Conservation (phyloP, 1,140 invertebrate species). For the Brachionus manjavacas region DNA sequence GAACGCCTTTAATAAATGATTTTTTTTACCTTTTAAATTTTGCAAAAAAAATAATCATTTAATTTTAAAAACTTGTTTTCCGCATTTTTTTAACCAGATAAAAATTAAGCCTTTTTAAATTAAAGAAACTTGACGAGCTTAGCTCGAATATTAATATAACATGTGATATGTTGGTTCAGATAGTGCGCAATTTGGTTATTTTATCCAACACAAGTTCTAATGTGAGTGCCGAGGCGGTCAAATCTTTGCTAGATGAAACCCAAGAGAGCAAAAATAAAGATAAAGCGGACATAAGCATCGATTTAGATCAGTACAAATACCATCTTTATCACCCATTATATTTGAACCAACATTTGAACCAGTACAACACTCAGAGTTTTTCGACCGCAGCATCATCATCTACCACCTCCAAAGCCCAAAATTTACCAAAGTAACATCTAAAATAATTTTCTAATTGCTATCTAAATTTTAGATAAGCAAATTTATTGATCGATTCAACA, state of each 20-base stretch:
- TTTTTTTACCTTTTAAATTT: background rate
- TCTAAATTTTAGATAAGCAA: conserved; percentile 18
- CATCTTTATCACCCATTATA: conserved; percentile 27
- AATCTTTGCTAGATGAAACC: background rate
- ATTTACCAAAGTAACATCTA: background rate
- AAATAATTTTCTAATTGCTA: background rate
- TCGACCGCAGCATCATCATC: background rate
- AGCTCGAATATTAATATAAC: conserved; percentile 25
- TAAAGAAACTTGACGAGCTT: conserved; percentile 18
- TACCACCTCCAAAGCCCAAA: background rate
- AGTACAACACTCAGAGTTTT: background rate
- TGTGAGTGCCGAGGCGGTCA: background rate
- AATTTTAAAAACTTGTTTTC: background rate
- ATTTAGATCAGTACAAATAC: conserved; percentile 17
- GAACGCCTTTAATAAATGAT: background rate
- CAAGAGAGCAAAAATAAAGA: background rate
- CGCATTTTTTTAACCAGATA: too few relatives aligned
- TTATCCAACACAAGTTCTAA: conserved; percentile 8
- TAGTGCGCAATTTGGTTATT: conserved; percentile 11
- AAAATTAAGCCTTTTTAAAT: background rate
- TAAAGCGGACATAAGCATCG: background rate
- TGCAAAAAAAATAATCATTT: too few relatives aligned
- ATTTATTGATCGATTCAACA: background rate
- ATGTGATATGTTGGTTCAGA: conserved; percentile 29
- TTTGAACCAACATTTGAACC: conserved; percentile 26